Conservation (phyloP, 1,140 invertebrate species). For the Brachystomella parvula region DNA sequence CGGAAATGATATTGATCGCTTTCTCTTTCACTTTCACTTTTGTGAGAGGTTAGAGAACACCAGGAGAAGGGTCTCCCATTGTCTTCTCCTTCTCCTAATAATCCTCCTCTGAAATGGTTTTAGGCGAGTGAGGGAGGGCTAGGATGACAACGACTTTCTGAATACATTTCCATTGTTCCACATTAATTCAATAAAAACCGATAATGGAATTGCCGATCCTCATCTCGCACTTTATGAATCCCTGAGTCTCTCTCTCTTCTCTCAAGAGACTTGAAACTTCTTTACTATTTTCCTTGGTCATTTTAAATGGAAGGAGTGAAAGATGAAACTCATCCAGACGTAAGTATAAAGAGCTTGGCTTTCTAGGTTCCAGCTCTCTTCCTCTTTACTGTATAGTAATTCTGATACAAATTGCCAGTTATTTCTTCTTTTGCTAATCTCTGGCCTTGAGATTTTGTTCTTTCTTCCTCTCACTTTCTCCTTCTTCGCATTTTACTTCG, state of each 20-base stretch:
- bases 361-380: too few relatives aligned
- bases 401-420: too few relatives aligned
- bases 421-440: too few relatives aligned
- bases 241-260: neutral
- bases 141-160: neutral
- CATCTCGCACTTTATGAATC: slow-evolving; percentile 11
- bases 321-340: too few relatives aligned
- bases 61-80: neutral
- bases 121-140: neutral
- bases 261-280: neutral
- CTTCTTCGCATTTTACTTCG: neutral
- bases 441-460: neutral
- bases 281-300: neutral
- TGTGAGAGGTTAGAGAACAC: neutral
- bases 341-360: too few relatives aligned
- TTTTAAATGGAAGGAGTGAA: too few relatives aligned
- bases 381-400: too few relatives aligned
- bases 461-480: neutral
- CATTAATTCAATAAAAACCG: slow-evolving; percentile 24
- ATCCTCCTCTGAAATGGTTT: neutral
- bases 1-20: slow-evolving; percentile 4
- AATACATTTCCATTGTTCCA: slow-evolving; percentile 8
- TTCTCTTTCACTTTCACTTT: neutral
- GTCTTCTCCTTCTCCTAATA: slow-evolving; percentile 1
- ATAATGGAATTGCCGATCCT: slow-evolving; percentile 25